These are phyloP conservation scores for Laupala kohalensis DNA, from an alignment of 1,140 invertebrate species.

Conservation along the genomic window DNA sequence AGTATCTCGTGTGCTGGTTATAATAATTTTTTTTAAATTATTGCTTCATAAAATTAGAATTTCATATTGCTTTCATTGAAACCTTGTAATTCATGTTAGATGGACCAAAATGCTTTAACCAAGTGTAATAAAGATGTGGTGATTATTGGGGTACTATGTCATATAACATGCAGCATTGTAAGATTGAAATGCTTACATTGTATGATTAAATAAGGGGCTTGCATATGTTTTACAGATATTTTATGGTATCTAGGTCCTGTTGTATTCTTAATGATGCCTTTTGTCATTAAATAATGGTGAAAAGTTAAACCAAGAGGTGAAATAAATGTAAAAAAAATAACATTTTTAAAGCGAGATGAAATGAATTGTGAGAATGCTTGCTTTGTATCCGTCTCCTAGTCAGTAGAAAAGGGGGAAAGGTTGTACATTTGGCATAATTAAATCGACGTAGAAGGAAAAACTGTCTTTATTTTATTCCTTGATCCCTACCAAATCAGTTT, in stretches of 20 bases:
- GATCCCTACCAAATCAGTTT: too few relatives aligned
- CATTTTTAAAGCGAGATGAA: neutral
- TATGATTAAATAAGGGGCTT: conserved; percentile 3
- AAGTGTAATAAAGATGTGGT: neutral
- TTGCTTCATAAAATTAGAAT: neutral
- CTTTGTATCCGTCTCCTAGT: conserved; percentile 17
- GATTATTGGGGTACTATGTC: neutral
- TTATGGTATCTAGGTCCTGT: conserved; percentile 14
- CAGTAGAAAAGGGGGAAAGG: conserved; percentile 16
- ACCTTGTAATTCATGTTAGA: neutral
- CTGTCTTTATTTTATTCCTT: conserved; percentile 1
- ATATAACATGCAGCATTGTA: conserved; percentile 4
- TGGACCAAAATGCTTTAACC: conserved; percentile 5
- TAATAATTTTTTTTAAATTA: neutral
- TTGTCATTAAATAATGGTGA: conserved; percentile 12
- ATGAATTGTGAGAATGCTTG: conserved; percentile 3
- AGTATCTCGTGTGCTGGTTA: neutral
- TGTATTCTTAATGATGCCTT: conserved; percentile 12
- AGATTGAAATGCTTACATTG: neutral
- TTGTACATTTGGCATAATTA: conserved; percentile 17
- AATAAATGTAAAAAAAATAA: neutral
- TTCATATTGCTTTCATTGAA: neutral
- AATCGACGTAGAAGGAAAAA: conserved; percentile 13
- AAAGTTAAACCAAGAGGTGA: conserved; percentile 1
- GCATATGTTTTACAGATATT: conserved; percentile 11